Percentiles rank a stretch among this genome's conserved stretches.
These are phyloP conservation scores for Conomelus anceps DNA, from an alignment of 2,888 invertebrate species.

Conservation along the genomic window DNA sequence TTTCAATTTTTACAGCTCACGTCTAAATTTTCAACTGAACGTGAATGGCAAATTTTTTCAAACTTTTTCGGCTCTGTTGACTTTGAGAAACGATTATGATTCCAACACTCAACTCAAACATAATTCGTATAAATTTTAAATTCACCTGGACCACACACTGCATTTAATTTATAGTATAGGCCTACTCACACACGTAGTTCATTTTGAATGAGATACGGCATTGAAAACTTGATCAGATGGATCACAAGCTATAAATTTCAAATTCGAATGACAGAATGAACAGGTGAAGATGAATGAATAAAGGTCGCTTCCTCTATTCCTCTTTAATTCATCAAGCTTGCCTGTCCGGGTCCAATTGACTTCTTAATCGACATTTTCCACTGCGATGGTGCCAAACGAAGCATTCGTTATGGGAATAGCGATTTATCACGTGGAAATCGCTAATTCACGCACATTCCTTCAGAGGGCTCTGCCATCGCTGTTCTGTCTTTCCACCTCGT, in stretches of 20 bases:
- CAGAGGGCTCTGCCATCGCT: neutral
- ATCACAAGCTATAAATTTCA: neutral
- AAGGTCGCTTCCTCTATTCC: neutral
- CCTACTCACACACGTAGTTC: neutral
- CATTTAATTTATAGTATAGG: too few relatives aligned
- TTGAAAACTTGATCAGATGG: neutral
- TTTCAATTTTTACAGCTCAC: too few relatives aligned
- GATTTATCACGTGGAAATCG: neutral
- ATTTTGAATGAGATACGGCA: neutral
- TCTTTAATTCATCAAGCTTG: neutral
- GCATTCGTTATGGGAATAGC: neutral
- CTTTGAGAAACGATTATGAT: too few relatives aligned
- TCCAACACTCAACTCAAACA: too few relatives aligned
- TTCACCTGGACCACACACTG: too few relatives aligned
- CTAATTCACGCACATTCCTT: neutral
- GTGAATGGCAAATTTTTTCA: too few relatives aligned
- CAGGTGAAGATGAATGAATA: neutral
- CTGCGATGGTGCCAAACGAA: neutral
- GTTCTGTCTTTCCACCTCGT: neutral
- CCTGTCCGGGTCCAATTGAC: neutral
- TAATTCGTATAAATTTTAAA: too few relatives aligned
- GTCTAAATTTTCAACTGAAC: too few relatives aligned
- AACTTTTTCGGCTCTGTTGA: too few relatives aligned
- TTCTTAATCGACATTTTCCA: neutral
- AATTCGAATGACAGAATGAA: neutral